Evolutionary conservation across 2,113 vertebrate genomes (phyloP).

Genomic region (Apaloderma vittatum): DNA sequence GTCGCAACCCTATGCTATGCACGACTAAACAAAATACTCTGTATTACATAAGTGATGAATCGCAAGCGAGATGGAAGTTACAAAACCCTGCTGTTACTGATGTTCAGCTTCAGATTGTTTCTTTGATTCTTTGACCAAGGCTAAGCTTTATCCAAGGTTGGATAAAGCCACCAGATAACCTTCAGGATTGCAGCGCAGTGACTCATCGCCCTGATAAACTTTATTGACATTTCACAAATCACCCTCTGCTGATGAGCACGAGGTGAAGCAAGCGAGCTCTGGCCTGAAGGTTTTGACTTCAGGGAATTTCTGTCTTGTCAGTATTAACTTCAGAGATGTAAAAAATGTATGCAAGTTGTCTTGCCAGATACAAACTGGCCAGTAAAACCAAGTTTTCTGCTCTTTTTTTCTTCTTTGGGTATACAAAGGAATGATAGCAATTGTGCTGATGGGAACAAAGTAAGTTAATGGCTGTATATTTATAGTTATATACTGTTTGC

Average conservation of each 20-base stretch:
- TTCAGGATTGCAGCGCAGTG: neutral
- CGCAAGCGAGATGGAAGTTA: neutral
- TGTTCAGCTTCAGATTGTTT: no score
- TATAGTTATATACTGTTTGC: neutral
- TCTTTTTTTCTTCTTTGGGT: neutral
- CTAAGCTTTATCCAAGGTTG: no score
- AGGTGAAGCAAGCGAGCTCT: neutral
- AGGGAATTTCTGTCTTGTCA: neutral
- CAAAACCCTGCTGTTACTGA: fast-evolving
- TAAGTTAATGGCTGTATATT: neutral
- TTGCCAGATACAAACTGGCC: neutral
- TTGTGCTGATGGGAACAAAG: neutral
- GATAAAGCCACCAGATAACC: neutral
- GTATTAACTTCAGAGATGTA: neutral
- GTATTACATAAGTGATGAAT: fast-evolving
- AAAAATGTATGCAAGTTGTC: neutral
- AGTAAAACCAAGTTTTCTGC: neutral
- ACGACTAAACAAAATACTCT: fast-evolving
- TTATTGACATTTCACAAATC: neutral
- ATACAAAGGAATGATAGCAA: neutral
- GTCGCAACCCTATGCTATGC: fast-evolving
- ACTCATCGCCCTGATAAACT: neutral
- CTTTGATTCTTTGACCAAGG: neutral
- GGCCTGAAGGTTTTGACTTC: neutral
- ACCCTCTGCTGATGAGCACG: neutral